Base-by-base conservation (phyloP, 2,888 invertebrate genomes). In the Hoplodrina blanda region DNA sequence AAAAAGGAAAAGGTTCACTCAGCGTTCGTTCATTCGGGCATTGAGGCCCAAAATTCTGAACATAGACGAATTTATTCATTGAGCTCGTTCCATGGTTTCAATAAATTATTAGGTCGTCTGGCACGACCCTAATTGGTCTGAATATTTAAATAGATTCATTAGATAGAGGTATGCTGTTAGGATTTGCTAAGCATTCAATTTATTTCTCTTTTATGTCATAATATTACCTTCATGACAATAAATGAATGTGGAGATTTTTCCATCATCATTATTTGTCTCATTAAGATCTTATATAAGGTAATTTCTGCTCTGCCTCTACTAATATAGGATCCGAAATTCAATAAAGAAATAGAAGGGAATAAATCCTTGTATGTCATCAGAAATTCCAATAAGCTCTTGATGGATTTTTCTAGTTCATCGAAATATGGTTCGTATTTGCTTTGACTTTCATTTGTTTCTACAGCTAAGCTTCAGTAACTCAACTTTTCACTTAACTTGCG, bases 21-120 rank as follows among this genome's bases (percentile, higher is more conserved):
- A 68, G 17, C 20, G 17, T 33, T 44, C 49, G 10, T 30, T 57
- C 46, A 37, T 60, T 73, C 33, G 56, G 44, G 64, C 54, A 67
- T 70, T 49, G 56, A 50, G 52, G 11, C 13, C 62, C 46, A 63
- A 80, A 78, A 59, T 37, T 52, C 67, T 70, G 63, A 67, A 78
- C 71, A 80, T 64, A 72, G 78, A 76, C 82, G 71, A 74, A 76
- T 69, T 76, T 73, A 82, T 81, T 81, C 81, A 84, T 81, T 72
- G 69, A 19, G 49, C 66, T 62, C 66, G 69, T 57, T 78, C 54
- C 76, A 66, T 30, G 30, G 66, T 57, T 76, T 84, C 56, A 82
- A 83, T 84, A 84, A 84, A 65, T 70, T 76, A 83, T 73, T 53
- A 79, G 80, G 71, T 71, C 75, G 82, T 69, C 84, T 79, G 79